These are phyloP conservation scores for Garra rufa DNA, from an alignment of 2,113 vertebrate genomes.

Conservation along the genomic window DNA sequence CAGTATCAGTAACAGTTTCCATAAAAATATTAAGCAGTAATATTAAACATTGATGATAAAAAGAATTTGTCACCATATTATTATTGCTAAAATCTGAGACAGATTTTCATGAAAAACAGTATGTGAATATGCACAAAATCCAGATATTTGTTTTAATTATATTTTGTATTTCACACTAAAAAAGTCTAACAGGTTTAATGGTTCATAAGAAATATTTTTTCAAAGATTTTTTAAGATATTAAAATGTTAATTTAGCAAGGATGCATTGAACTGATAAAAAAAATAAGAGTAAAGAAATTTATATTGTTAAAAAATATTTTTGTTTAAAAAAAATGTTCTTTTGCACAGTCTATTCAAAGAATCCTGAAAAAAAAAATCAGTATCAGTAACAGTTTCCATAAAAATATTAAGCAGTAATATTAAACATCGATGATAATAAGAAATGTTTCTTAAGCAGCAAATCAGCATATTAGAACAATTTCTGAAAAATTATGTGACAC, in stretches of 20 bases:
- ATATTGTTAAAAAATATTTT: too few species aligned
- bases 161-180: too few species aligned
- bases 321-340: too few species aligned
- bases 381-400: neutral
- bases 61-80: neutral
- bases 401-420: neutral
- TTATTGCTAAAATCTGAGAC: neutral
- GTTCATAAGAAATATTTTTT: too few species aligned
- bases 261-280: neutral
- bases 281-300: too few species aligned
- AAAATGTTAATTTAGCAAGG: neutral
- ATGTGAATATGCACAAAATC: neutral
- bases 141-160: neutral
- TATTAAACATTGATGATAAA: too few species aligned
- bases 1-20: too few species aligned
- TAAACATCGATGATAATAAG: neutral
- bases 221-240: neutral
- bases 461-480: neutral
- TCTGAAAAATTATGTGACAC: neutral
- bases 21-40: too few species aligned
- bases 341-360: too few species aligned
- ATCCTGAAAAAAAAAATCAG: neutral
- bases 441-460: neutral
- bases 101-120: neutral
- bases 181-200: too few species aligned